Evolutionary conservation across 2,113 vertebrate species (phyloP).

Genomic region (Platichthys stellatus): DNA sequence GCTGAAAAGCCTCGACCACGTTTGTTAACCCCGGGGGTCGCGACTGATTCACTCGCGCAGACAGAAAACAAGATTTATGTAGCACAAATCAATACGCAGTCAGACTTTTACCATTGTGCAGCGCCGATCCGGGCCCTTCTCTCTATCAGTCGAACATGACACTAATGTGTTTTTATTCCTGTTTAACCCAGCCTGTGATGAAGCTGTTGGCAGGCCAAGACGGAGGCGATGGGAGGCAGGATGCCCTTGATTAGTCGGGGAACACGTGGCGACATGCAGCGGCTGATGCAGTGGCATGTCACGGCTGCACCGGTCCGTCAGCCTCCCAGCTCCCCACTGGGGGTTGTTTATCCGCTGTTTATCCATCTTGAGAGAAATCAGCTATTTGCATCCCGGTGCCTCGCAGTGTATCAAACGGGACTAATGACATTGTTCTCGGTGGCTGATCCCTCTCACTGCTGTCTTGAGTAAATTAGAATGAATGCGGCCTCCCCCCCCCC

Average conservation of each 20-base stretch:
- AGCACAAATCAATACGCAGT: constrained; percentile 96
- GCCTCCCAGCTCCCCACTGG: constrained; percentile 88
- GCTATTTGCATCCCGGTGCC: constrained; percentile 74
- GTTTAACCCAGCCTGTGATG: constrained; percentile 97
- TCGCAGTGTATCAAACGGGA: constrained; percentile 68
- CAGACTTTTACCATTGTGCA: constrained; percentile 90
- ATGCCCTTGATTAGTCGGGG: constrained; percentile 96
- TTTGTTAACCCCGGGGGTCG: constrained; percentile 98
- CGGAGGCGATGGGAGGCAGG: constrained; percentile 90
- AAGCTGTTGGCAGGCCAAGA: constrained; percentile 94
- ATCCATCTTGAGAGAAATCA: constrained; percentile 74
- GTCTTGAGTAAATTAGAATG: constrained; percentile 74
- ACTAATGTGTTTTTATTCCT: constrained; percentile 96
- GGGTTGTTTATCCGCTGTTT: constrained; percentile 89
- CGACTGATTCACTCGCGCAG: constrained; percentile 94
- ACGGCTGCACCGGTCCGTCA: constrained; percentile 90
- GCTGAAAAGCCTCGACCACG: constrained; percentile 94
- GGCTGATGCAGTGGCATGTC: constrained; percentile 92
- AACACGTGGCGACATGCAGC: constrained; percentile 90
- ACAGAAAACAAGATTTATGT: constrained; percentile 99
- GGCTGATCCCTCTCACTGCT: constrained; percentile 64
- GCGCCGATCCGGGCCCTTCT: constrained; percentile 90
- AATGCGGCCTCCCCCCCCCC: constrained; percentile 54
- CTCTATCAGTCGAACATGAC: constrained; percentile 98
- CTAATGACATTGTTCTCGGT: constrained; percentile 69